Percentiles rank a stretch among this genome's conserved stretches.
phyloP scores from a whole-genome alignment of 2,113 vertebrate species.

The Nothobranchius furzeri region DNA sequence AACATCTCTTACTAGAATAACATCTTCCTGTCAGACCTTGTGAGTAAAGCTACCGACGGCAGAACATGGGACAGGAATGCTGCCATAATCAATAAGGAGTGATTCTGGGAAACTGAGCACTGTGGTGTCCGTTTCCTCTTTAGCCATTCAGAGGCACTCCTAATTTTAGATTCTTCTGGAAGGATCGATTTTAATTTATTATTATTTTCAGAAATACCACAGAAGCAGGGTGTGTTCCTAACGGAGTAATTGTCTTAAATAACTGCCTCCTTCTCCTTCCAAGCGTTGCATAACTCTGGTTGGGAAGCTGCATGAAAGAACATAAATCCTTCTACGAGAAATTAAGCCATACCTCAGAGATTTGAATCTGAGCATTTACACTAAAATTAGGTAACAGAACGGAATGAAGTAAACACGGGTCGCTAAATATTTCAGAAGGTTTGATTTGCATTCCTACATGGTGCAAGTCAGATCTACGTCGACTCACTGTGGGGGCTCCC shows the following conservation, averaged over 20 bases:
- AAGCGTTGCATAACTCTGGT: conserved; percentile 29
- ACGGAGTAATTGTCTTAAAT: conserved; percentile 23
- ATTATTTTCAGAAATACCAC: conserved; percentile 25
- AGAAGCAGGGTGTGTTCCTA: conserved; percentile 23
- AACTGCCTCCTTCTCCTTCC: conserved; percentile 11
- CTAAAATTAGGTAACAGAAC: not conserved
- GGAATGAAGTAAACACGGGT: not conserved
- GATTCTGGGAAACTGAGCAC: conserved; percentile 58
- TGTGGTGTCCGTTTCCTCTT: conserved; percentile 20
- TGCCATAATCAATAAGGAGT: conserved; percentile 57
- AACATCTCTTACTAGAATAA: conserved; percentile 30
- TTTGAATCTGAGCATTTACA: too few species aligned
- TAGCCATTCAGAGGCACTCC: conserved; percentile 30
- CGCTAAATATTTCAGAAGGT: not conserved
- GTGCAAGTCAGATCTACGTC: not conserved
- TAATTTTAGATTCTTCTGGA: conserved; percentile 58
- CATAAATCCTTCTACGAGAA: conserved; percentile 23
- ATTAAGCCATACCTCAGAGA: not conserved
- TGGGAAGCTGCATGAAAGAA: not conserved
- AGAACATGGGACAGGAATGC: conserved; percentile 31
- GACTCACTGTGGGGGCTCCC: conserved; percentile 90
- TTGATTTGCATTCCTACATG: not conserved
- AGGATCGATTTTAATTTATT: conserved; percentile 35
- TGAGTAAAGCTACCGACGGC: conserved; percentile 25
- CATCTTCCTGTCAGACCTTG: conserved; percentile 18